A percentile compares a stretch with the other conserved stretches of the same genome.
Evolutionary conservation across 1,140 invertebrate genomes (phyloP).

Genomic region (Lordiphosa clarofinis): DNA sequence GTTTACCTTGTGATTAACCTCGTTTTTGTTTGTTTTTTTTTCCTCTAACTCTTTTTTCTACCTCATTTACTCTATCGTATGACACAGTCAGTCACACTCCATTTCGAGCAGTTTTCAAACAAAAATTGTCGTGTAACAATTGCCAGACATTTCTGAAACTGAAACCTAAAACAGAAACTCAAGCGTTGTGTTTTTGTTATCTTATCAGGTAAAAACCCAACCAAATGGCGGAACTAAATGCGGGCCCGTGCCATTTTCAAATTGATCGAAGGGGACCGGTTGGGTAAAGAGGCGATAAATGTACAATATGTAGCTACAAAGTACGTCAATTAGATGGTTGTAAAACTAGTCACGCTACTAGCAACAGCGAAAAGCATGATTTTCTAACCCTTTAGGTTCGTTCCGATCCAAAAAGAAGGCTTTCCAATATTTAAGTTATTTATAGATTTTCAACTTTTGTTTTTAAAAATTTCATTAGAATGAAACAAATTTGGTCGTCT

Average conservation of each 20-base stretch:
- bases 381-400: too few relatives aligned
- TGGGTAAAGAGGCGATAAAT: not conserved
- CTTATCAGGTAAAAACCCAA: constrained; percentile 33
- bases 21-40: too few relatives aligned
- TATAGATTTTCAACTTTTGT: too few relatives aligned
- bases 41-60: too few relatives aligned
- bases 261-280: constrained; percentile 24
- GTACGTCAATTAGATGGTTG: constrained; percentile 18
- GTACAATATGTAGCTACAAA: constrained; percentile 29
- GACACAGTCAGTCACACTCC: constrained; percentile 23
- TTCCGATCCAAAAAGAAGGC: too few relatives aligned
- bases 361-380: too few relatives aligned
- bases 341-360: constrained; percentile 41
- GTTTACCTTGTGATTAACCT: too few relatives aligned
- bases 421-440: too few relatives aligned
- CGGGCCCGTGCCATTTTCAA: constrained; percentile 40
- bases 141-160: constrained; percentile 8
- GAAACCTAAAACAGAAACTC: constrained; percentile 10
- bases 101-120: constrained; percentile 19
- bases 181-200: constrained; percentile 19
- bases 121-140: constrained; percentile 3
- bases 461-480: too few relatives aligned
- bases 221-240: constrained; percentile 47
- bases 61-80: not conserved
- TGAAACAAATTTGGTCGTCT: too few relatives aligned